Conservation (phyloP, 1,140 invertebrate species). For the Latrodectus geometricus region DNA sequence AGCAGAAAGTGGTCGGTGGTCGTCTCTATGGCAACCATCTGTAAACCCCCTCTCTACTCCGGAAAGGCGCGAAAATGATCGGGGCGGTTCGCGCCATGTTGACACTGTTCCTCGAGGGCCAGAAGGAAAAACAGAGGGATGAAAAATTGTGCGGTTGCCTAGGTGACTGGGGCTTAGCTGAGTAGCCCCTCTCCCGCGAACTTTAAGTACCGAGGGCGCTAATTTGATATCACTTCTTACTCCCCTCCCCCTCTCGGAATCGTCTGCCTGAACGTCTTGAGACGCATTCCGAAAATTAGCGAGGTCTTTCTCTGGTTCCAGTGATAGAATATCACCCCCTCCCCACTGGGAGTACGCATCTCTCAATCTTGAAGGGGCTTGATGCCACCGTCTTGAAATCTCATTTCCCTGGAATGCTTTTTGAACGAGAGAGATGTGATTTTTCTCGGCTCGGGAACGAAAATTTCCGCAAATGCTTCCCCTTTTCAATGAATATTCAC, state of each 20-base stretch:
- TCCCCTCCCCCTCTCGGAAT: not conserved
- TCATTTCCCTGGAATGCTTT: no score
- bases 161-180: slow-evolving; percentile 10
- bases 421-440: no score
- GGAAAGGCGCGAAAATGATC: slow-evolving; percentile 54
- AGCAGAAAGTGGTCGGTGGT: not conserved
- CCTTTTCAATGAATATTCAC: no score
- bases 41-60: not conserved
- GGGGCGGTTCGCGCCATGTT: slow-evolving; percentile 52
- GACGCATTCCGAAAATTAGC: no score
- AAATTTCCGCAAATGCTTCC: no score
- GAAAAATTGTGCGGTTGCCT: slow-evolving; percentile 54
- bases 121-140: slow-evolving; percentile 35
- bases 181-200: not conserved
- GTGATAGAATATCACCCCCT: not conserved
- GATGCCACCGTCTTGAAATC: no score
- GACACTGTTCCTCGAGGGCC: slow-evolving; percentile 26
- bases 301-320: not conserved
- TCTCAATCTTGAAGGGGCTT: no score
- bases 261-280: not conserved
- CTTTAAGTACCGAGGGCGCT: slow-evolving; percentile 7
- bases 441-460: no score
- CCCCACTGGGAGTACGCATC: no score
- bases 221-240: slow-evolving; percentile 27
- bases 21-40: slow-evolving; percentile 27